A percentile compares a stretch with the other conserved stretches of the same genome.
Evolutionary conservation across 2,113 vertebrate species (phyloP).

Genomic region (Chaetodon trifascialis): DNA sequence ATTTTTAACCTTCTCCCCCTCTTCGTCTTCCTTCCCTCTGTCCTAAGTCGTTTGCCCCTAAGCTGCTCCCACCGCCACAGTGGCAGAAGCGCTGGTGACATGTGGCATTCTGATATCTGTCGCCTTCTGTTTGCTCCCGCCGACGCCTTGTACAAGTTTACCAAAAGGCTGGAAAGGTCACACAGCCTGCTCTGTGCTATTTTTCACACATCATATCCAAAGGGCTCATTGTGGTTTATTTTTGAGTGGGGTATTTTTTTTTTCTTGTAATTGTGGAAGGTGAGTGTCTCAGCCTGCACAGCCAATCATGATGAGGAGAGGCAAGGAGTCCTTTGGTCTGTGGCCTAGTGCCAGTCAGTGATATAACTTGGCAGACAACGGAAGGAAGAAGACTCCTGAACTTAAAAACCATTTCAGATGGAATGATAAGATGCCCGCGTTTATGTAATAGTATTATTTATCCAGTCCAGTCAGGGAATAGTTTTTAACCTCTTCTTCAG

Average conservation of each 20-base stretch:
- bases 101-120: conserved; percentile 81
- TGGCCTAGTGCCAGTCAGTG: conserved; percentile 50
- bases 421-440: not conserved
- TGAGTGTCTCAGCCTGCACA: conserved; percentile 36
- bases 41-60: conserved; percentile 50
- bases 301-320: conserved; percentile 24
- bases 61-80: conserved; percentile 71
- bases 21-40: conserved; percentile 28
- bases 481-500: not conserved
- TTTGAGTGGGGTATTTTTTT: conserved; percentile 57
- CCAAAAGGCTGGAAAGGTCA: conserved; percentile 83
- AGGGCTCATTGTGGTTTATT: conserved; percentile 69
- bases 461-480: not conserved
- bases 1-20: conserved; percentile 55
- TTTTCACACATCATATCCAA: conserved; percentile 66
- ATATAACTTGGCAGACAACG: conserved; percentile 47
- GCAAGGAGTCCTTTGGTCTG: conserved; percentile 31
- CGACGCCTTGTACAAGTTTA: conserved; percentile 71
- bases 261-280: conserved; percentile 26
- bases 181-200: conserved; percentile 54
- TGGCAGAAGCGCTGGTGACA: conserved; percentile 73
- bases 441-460: conserved; percentile 10
- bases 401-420: conserved; percentile 18
- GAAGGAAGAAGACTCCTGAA: conserved; percentile 8
- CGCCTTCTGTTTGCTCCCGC: conserved; percentile 75